phyloP scores from a whole-genome alignment of 1,140 invertebrate genomes.

The Plodia interpunctella region DNA sequence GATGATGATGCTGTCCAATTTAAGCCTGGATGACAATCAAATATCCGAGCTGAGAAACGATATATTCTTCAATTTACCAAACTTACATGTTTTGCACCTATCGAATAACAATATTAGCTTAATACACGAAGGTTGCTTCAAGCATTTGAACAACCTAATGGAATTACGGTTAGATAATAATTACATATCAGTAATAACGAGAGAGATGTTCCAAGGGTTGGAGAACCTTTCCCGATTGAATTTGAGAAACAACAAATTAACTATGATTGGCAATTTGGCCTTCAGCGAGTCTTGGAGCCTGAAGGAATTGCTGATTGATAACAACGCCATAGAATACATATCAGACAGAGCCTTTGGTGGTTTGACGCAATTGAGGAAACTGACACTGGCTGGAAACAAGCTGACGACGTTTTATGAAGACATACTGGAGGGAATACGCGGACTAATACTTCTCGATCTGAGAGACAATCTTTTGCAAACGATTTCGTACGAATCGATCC shows the following conservation, averaged over 20 bases:
- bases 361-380: slow-evolving; percentile 80
- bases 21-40: slow-evolving; percentile 84
- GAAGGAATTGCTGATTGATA: slow-evolving; percentile 84
- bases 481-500: slow-evolving; percentile 84
- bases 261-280: slow-evolving; percentile 83
- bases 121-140: slow-evolving; percentile 86
- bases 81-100: slow-evolving; percentile 81
- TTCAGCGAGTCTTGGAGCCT: slow-evolving; percentile 86
- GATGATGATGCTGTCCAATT: slow-evolving; percentile 80
- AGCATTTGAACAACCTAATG: slow-evolving; percentile 80
- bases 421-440: slow-evolving; percentile 80
- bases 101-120: slow-evolving; percentile 85
- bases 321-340: slow-evolving; percentile 81
- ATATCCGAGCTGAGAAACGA: slow-evolving; percentile 84
- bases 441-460: slow-evolving; percentile 83
- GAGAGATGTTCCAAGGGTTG: slow-evolving; percentile 84
- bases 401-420: slow-evolving; percentile 81
- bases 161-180: slow-evolving; percentile 84
- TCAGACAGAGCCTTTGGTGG: slow-evolving; percentile 84
- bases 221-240: slow-evolving; percentile 82
- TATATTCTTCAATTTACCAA: slow-evolving; percentile 84
- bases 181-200: slow-evolving; percentile 82
- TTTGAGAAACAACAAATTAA: slow-evolving; percentile 82
- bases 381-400: slow-evolving; percentile 85
- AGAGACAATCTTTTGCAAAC: slow-evolving; percentile 84